Percentiles rank a stretch among this genome's conserved stretches.
phyloP scores from a whole-genome alignment of 2,113 vertebrate species.

The Podarcis raffonei region DNA sequence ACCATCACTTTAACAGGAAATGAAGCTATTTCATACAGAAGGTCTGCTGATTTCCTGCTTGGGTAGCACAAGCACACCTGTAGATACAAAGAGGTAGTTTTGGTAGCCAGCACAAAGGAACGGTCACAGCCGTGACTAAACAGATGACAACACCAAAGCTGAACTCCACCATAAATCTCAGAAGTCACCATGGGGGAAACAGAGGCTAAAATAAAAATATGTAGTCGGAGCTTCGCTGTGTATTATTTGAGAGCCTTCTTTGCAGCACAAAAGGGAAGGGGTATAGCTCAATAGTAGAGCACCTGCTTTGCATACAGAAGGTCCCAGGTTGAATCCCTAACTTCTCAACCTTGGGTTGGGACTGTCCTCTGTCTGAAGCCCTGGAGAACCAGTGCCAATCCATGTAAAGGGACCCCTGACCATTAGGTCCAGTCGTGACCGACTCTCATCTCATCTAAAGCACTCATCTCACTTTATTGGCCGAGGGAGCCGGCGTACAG shows the following conservation, averaged over 20 bases:
- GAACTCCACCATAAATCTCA: background rate
- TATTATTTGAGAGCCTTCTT: background rate
- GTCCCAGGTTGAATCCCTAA: no score
- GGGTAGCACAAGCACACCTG: conserved; percentile 23
- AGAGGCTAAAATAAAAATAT: background rate
- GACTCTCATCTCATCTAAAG: no score
- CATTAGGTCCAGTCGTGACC: no score
- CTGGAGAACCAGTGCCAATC: no score
- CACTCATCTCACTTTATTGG: no score
- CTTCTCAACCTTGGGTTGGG: no score
- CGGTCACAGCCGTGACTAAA: background rate
- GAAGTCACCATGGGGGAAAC: background rate
- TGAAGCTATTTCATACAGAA: conserved; percentile 8
- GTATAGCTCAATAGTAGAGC: no score
- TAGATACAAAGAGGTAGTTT: conserved; percentile 12
- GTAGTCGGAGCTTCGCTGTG: background rate
- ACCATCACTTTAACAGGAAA: background rate
- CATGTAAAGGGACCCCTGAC: no score
- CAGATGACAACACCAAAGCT: background rate
- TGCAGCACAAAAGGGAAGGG: background rate
- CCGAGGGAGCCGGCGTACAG: no score
- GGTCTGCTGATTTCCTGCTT: conserved; percentile 17
- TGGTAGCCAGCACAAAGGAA: background rate
- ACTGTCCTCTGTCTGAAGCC: no score
- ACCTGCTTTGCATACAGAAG: no score